Base-by-base conservation (phyloP, 1,140 invertebrate genomes). In the Cheumatopsyche charites region DNA sequence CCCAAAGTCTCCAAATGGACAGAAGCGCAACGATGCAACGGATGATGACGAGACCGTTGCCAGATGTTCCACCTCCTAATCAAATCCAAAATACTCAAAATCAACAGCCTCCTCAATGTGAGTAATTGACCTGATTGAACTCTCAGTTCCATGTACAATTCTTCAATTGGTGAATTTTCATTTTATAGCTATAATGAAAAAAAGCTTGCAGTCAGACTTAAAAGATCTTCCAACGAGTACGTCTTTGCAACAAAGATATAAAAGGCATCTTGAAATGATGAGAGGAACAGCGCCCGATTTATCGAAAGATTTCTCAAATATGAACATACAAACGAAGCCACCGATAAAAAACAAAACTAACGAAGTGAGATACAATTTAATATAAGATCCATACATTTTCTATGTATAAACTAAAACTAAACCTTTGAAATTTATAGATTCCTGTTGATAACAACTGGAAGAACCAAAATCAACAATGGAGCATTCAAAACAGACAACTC, bases 231-330 rank as follows among this genome's bases (percentile, higher is more conserved):
- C 68, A 13, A 41, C 66, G 12, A 75, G 67, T 21, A 67, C 71
- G 0, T 68, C 71, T 23, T 77, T 87, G 29, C 86, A 90, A 81
- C 86, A 90, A 75, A 81, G 89, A 49, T 90, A 90, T 73, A 84
- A 86, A 43, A 87, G 87, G 75, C 89, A 90, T 74, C 89, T 89
- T 76, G 80, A 86, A 72, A 83, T 84, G 13, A 88, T 88, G 84
- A 52, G 67, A 49, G 72, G 75, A 58, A 76, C 69, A 26, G n/a
- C 72, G 3, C 72, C 75, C 7, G 75, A 76, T 52, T 41, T 76
- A 36, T 45, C 72, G 4, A 52, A 67, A 69, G 72, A 76, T 23
- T 73, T 76, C 49, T 26, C 71, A 3, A 76, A 76, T 17, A 73
- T 76, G 70, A 71, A 72, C 17, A 65, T 76, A 0, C 71, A 73